Evolutionary conservation across 1,140 invertebrate species (phyloP).

Genomic region (Diabrotica undecimpunctata): DNA sequence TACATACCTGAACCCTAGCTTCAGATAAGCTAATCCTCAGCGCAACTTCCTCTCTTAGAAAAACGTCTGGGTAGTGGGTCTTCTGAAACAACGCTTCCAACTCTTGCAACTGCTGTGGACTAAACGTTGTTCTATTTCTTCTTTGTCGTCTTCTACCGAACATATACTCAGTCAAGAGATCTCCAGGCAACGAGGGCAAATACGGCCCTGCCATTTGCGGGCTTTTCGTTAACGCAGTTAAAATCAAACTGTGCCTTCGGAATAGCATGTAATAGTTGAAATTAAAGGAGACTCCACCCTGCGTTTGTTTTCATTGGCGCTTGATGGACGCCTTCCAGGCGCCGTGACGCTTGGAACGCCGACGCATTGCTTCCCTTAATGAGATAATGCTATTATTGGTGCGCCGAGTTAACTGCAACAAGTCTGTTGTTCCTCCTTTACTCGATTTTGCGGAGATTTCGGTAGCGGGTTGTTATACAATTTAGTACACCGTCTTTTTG

Average conservation of each 20-base stretch:
- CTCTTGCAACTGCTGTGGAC: slow-evolving; percentile 90
- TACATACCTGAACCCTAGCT: slow-evolving; percentile 80
- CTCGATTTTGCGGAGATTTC: not conserved
- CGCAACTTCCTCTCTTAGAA: slow-evolving; percentile 89
- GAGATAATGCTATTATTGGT: slow-evolving; percentile 42
- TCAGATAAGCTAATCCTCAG: slow-evolving; percentile 86
- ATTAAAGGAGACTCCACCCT: slow-evolving; percentile 37
- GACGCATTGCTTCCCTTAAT: slow-evolving; percentile 34
- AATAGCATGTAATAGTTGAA: slow-evolving; percentile 33
- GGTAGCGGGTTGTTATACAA: not conserved
- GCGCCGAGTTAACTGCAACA: slow-evolving; percentile 25
- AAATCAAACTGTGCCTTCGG: slow-evolving; percentile 30
- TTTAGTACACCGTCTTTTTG: not conserved
- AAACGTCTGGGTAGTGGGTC: slow-evolving; percentile 94
- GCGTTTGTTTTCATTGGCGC: slow-evolving; percentile 35
- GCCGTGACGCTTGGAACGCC: slow-evolving; percentile 34
- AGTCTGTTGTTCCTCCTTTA: slow-evolving; percentile 7
- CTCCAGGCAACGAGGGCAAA: slow-evolving; percentile 75
- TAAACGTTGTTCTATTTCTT: slow-evolving; percentile 90
- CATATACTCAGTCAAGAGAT: slow-evolving; percentile 87
- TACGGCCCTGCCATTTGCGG: slow-evolving; percentile 74
- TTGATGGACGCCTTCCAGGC: slow-evolving; percentile 33
- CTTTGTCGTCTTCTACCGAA: slow-evolving; percentile 82
- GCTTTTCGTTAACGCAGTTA: slow-evolving; percentile 26
- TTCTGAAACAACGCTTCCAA: slow-evolving; percentile 91